These are phyloP conservation scores for Macrochelys suwanniensis DNA, from an alignment of 2,797 vertebrate species.

Conservation along the genomic window DNA sequence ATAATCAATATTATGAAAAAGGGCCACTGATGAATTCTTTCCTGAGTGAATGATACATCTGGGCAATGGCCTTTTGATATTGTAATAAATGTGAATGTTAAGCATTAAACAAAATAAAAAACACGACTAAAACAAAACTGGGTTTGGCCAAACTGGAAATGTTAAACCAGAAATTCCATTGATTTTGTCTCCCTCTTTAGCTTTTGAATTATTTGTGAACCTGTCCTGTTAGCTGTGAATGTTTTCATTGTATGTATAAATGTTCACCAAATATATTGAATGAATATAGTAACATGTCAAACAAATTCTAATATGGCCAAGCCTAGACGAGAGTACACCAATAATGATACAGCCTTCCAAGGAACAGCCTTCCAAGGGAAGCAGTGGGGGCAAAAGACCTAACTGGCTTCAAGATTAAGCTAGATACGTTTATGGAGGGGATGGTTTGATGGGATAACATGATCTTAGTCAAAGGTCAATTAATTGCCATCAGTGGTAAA, in stretches of 20 bases:
- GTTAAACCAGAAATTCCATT: background rate
- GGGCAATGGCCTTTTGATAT: background rate
- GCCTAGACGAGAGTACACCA: rapidly evolving
- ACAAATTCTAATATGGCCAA: background rate
- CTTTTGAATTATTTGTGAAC: background rate
- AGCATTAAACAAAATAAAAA: background rate
- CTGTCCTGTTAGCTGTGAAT: background rate
- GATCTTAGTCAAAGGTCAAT: too few relatives aligned
- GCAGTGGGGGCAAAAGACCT: too few relatives aligned
- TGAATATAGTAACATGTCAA: background rate
- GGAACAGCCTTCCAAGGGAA: too few relatives aligned
- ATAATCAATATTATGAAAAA: background rate
- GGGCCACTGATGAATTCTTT: background rate
- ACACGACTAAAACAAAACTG: background rate
- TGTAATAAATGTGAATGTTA: background rate
- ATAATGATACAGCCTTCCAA: background rate
- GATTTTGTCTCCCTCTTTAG: background rate
- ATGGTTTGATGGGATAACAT: too few relatives aligned
- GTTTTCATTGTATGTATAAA: background rate
- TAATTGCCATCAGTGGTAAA: too few relatives aligned
- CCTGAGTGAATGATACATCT: background rate
- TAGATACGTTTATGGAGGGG: too few relatives aligned
- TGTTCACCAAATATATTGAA: background rate
- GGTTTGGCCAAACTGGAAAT: background rate
- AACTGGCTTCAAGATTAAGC: too few relatives aligned